Base-by-base conservation (phyloP, 2,888 invertebrate species). In the Macropis europaea region DNA sequence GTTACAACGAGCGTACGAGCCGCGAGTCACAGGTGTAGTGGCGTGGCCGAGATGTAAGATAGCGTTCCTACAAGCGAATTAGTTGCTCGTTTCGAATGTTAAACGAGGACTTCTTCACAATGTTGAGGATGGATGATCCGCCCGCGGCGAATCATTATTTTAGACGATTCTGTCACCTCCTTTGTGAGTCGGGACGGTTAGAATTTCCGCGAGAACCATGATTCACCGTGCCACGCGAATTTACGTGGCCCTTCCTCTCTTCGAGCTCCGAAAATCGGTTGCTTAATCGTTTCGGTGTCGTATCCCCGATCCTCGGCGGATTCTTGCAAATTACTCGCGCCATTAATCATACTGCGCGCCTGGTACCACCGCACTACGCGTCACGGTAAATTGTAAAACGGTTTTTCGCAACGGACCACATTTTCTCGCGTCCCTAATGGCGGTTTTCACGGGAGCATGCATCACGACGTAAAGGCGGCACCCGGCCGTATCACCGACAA, bases 111-210 rank as follows among this genome's bases (percentile, higher is more conserved):
- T 53, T 54, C 48, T 40, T 24, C 36, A 40, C 19, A 57, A 52
- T 45, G 67, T 19, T 15, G 48, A 57, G 54, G 63, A 70, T 75
- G 64, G 75, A 74, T 67, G 67, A 73, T 43, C 17, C 43, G 48
- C 57, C 64, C 24, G 38, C 52, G 57, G 32, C 73, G 60, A 63
- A 54, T 66, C 60, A 76, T 79, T 79, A 80, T 80, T 79, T 80
- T 38, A 36, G 67, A 77, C 63, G 74, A 70, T 72, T 67, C 59
- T 50, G 61, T 75, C 71, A 62, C 40, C 69, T 69, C 47, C 54
- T 71, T 70, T 70, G 68, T 60, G 45, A n/a, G 22, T 13, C 32
- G 40, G 40, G 45, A 61, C 56, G 50, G 15, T 43, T 47, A n/a
- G 59, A 63, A 56, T 68, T 72, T 66, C 47, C 43, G 9, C 59